Evolutionary conservation across 2,113 vertebrate species (phyloP).

Genomic region (Drymodes brunneopygia): DNA sequence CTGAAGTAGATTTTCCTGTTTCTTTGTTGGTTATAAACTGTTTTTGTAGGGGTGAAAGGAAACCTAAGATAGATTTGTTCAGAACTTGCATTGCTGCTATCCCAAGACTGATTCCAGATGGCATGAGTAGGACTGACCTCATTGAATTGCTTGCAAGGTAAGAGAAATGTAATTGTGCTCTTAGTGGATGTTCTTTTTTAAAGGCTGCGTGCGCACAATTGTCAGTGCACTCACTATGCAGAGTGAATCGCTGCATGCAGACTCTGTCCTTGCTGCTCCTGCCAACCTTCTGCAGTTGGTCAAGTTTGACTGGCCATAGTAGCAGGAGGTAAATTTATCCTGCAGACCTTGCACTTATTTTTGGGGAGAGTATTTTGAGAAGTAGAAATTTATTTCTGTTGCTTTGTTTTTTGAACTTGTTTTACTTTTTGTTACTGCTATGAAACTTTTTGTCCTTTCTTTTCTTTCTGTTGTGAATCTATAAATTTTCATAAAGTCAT

Average conservation of each 20-base stretch:
- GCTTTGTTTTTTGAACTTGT: background rate
- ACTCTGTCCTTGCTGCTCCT: background rate
- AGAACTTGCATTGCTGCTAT: constrained; percentile 98
- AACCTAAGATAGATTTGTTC: constrained; percentile 99
- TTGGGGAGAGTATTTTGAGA: background rate
- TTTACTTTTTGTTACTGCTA: too few relatives aligned
- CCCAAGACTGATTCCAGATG: constrained; percentile 95
- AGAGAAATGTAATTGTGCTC: background rate
- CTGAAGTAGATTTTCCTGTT: background rate
- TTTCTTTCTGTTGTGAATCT: background rate
- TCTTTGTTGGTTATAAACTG: background rate
- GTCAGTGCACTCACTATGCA: background rate
- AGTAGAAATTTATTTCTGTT: background rate
- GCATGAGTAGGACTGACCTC: constrained; percentile 98
- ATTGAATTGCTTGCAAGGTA: constrained; percentile 97
- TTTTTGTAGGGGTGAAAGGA: constrained; percentile 89
- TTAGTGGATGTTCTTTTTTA: background rate
- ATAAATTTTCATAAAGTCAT: background rate
- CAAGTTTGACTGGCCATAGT: background rate
- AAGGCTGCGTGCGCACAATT: background rate
- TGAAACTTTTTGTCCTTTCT: too few relatives aligned
- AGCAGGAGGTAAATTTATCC: background rate
- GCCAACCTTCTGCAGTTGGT: background rate
- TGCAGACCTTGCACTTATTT: background rate
- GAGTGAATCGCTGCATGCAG: background rate